These are phyloP conservation scores for Agrochola lychnidis DNA, from an alignment of 2,888 invertebrate genomes.

Conservation along the genomic window DNA sequence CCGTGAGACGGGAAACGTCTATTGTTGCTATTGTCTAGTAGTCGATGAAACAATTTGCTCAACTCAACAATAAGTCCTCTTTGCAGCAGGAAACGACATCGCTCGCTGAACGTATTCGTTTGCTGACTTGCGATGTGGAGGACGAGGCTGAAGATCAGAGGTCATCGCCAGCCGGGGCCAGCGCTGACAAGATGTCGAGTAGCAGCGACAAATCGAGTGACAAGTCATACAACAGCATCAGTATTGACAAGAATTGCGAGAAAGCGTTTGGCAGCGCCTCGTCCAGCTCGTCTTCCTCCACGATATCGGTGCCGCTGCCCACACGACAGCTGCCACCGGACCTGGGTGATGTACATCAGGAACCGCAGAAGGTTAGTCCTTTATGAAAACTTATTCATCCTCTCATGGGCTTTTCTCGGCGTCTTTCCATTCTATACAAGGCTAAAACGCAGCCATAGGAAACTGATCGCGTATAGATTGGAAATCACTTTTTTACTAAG, in stretches of 20 bases:
- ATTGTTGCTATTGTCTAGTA: slow-evolving; percentile 44
- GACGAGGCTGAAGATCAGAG: slow-evolving; percentile 91
- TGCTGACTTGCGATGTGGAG: slow-evolving; percentile 96
- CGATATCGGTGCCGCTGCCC: slow-evolving; percentile 80
- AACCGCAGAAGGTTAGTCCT: slow-evolving; percentile 80
- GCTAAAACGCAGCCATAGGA: no score
- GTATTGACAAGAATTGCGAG: slow-evolving; percentile 90
- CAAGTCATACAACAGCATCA: slow-evolving; percentile 89
- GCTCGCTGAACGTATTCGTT: slow-evolving; percentile 95
- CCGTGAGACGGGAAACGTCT: slow-evolving; percentile 12
- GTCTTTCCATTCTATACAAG: no score
- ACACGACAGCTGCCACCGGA: slow-evolving; percentile 84
- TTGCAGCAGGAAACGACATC: slow-evolving; percentile 92
- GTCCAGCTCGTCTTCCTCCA: slow-evolving; percentile 86
- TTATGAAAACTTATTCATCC: neutral
- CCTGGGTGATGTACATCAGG: slow-evolving; percentile 85
- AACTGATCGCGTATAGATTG: no score
- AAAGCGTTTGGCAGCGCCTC: slow-evolving; percentile 90
- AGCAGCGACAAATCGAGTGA: slow-evolving; percentile 85
- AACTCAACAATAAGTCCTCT: slow-evolving; percentile 36
- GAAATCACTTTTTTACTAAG: no score
- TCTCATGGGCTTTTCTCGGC: neutral
- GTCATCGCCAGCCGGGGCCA: slow-evolving; percentile 93
- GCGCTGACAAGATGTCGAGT: slow-evolving; percentile 91
- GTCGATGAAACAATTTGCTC: slow-evolving; percentile 35